These are phyloP conservation scores for Cetoscarus ocellatus DNA, from an alignment of 2,797 vertebrate genomes.

Conservation along the genomic window DNA sequence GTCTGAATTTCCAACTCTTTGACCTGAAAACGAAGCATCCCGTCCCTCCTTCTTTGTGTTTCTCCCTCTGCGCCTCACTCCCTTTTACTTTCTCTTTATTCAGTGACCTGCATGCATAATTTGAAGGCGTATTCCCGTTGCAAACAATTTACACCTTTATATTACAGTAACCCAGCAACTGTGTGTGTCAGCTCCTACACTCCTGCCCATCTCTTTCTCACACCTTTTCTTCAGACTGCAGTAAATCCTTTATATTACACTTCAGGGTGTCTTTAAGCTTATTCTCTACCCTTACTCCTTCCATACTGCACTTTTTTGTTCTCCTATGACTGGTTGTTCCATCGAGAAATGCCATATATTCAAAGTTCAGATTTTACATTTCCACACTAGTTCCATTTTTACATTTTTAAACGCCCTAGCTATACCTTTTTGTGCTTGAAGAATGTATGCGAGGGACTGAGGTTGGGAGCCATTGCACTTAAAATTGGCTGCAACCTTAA, in stretches of 20 bases:
- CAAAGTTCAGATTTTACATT: constrained; percentile 19
- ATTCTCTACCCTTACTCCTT: constrained; percentile 30
- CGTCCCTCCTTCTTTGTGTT: constrained; percentile 5
- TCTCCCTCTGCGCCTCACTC: constrained; percentile 15
- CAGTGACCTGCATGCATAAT: constrained; percentile 34
- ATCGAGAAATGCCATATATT: background rate
- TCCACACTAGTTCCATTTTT: constrained; percentile 4
- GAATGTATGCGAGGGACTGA: constrained; percentile 9
- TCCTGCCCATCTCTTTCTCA: constrained; percentile 29
- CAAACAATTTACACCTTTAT: constrained; percentile 47
- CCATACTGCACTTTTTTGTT: constrained; percentile 16
- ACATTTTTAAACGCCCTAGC: background rate
- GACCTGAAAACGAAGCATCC: constrained; percentile 27
- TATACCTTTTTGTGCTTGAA: constrained; percentile 22
- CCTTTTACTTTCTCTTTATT: constrained; percentile 19
- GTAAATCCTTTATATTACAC: constrained; percentile 34
- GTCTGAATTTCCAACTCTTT: constrained; percentile 40
- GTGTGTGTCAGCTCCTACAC: constrained; percentile 26
- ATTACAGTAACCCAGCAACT: constrained; percentile 37
- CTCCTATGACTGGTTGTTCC: constrained; percentile 9
- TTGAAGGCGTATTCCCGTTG: constrained; percentile 19
- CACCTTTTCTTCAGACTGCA: constrained; percentile 27
- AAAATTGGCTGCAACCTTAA: background rate
- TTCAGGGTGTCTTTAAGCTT: constrained; percentile 28
- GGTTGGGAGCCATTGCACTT: constrained; percentile 16